phyloP scores from a whole-genome alignment of 2,888 invertebrate genomes.

The Chloromyia formosa region DNA sequence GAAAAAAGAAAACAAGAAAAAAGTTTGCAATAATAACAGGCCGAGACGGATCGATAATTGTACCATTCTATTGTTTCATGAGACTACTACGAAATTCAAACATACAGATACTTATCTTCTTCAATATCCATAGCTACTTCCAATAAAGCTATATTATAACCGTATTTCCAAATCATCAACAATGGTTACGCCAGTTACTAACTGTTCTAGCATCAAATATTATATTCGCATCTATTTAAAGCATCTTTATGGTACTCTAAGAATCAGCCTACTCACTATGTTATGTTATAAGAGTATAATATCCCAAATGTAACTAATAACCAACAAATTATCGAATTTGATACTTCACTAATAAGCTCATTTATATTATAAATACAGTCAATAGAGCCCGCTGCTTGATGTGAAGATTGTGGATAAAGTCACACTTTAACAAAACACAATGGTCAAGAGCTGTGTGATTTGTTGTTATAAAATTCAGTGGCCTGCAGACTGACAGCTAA shows the following conservation, averaged over 20 bases:
- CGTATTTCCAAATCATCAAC: background rate
- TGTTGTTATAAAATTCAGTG: conserved; percentile 7
- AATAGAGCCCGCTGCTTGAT: conserved; percentile 11
- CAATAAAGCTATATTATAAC: background rate
- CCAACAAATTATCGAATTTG: conserved; percentile 24
- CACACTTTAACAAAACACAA: conserved; percentile 7
- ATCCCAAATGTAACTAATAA: background rate
- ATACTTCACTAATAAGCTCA: conserved; percentile 21
- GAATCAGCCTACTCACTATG: too few relatives aligned
- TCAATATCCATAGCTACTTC: too few relatives aligned
- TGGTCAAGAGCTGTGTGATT: background rate
- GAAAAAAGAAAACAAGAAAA: too few relatives aligned
- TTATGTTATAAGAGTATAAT: too few relatives aligned
- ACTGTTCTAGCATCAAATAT: background rate
- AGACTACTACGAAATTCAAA: too few relatives aligned
- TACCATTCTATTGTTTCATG: too few relatives aligned
- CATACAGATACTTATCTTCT: too few relatives aligned
- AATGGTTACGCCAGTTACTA: background rate
- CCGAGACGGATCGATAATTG: too few relatives aligned
- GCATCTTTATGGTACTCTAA: background rate
- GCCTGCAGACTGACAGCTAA: conserved; percentile 9
- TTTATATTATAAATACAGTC: conserved; percentile 15
- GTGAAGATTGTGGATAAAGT: background rate
- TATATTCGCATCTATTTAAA: background rate
- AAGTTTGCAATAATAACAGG: too few relatives aligned